Base-by-base conservation (phyloP, 2,113 vertebrate species). In the Ctenodactylus gundi region DNA sequence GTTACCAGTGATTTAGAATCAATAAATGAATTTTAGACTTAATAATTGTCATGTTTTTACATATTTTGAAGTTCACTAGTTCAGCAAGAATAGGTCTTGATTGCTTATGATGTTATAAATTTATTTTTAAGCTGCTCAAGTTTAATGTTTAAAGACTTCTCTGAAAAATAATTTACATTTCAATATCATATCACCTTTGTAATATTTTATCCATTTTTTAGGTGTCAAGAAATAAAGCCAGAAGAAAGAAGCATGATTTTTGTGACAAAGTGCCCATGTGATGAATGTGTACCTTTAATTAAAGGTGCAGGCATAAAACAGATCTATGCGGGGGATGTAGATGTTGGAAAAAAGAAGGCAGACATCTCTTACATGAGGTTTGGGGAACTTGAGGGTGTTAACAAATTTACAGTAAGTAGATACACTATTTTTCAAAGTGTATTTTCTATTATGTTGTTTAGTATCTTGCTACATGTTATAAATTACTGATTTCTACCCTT, bases 321-420 rank as follows among this genome's bases (percentile, higher is more conserved):
- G 94, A 98, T 99, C 96, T 99, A 99, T 97, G 99, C 99, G 68
- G 98, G 98, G 5, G 99, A 99, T 96, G 98, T 98, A 95, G 99
- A 99, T 98, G 98, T 98, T 87, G 99, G 99, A 89, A 99, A 99
- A 97, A 98, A 99, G 97, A 99, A 99, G 96, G 98, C 98, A 44
- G 99, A 99, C 93, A 99, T 99, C 96, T 99, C 99, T 68, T 99
- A 99, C 94, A 98, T 99, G 98, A 98, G 97, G 89, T 99, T 99
- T 96, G 97, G 96, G 90, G 97, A 98, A 44, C 98, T 99, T 85
- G 98, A 98, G 31, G 98, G 98, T 36, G 97, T 99, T 95, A 98
- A 95, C 96, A 99, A 99, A 95, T 99, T 99, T 97, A 98, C 98
- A 9, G 99, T 99, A 98, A 99, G 99, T 98, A 80, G 51, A 90